These are phyloP conservation scores for Uromys caudimaculatus DNA, from an alignment of 2,797 vertebrate genomes.

Conservation along the genomic window DNA sequence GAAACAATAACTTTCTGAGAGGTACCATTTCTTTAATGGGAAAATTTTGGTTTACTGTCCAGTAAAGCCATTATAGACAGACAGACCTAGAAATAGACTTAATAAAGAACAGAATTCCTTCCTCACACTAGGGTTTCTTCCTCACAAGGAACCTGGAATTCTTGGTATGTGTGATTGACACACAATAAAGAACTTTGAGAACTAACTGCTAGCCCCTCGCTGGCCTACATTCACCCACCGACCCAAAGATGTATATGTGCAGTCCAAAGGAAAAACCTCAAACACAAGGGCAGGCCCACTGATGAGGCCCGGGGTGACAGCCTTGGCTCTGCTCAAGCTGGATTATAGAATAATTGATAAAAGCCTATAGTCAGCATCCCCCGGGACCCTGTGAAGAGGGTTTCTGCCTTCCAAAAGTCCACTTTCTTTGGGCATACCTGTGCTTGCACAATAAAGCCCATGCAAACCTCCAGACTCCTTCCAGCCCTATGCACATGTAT, in stretches of 20 bases:
- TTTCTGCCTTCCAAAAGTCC: neutral
- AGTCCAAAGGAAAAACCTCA: neutral
- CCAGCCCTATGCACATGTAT: neutral
- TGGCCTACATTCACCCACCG: neutral
- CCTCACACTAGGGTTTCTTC: neutral
- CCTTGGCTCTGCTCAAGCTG: neutral
- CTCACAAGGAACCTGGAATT: neutral
- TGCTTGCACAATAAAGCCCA: neutral
- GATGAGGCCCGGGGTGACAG: too few relatives aligned
- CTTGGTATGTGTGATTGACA: neutral
- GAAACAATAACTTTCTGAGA: neutral
- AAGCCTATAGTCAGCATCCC: neutral
- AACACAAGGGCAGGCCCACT: neutral
- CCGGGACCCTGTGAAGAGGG: neutral
- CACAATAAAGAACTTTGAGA: neutral
- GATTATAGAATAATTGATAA: neutral
- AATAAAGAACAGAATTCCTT: neutral
- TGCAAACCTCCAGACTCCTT: neutral
- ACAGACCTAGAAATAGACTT: neutral
- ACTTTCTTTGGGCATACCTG: neutral
- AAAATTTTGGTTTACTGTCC: neutral
- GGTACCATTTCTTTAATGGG: neutral
- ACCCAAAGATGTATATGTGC: too few relatives aligned
- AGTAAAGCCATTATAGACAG: neutral
- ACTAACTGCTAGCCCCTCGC: neutral